A percentile compares a stretch with the other conserved stretches of the same genome.
Conservation (phyloP, 1,140 invertebrate species). For the Argopecten irradians region DNA sequence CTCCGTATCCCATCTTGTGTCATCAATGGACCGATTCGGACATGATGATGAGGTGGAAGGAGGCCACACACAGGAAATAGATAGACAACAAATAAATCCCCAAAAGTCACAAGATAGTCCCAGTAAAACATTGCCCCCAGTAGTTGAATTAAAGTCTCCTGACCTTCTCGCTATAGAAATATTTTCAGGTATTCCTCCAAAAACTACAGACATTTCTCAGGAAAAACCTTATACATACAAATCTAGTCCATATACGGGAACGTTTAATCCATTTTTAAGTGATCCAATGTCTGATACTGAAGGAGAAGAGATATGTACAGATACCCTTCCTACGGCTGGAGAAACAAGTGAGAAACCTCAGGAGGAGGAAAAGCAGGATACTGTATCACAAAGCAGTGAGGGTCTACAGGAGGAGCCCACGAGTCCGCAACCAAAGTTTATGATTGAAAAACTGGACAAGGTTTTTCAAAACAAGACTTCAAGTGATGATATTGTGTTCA, state of each 20-base stretch:
- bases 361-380: background rate
- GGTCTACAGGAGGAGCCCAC: background rate
- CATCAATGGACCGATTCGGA: slow-evolving; percentile 31
- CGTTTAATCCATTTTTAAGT: slow-evolving; percentile 51
- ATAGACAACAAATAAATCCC: slow-evolving; percentile 31
- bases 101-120: background rate
- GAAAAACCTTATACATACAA: slow-evolving; percentile 5
- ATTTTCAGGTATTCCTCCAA: slow-evolving; percentile 40
- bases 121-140: slow-evolving; percentile 58
- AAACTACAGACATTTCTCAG: background rate
- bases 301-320: background rate
- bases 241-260: background rate
- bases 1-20: slow-evolving; percentile 34
- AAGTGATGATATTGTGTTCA: slow-evolving; percentile 81
- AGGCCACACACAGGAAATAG: background rate
- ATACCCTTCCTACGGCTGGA: background rate
- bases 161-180: slow-evolving; percentile 61
- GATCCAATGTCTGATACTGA: slow-evolving; percentile 24
- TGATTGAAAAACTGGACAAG: background rate
- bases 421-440: background rate
- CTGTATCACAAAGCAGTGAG: background rate
- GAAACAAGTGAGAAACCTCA: background rate
- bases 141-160: slow-evolving; percentile 61
- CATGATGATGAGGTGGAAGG: background rate
- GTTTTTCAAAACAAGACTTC: background rate